Conservation (phyloP, 1,140 invertebrate genomes). For the Grapholita molesta region DNA sequence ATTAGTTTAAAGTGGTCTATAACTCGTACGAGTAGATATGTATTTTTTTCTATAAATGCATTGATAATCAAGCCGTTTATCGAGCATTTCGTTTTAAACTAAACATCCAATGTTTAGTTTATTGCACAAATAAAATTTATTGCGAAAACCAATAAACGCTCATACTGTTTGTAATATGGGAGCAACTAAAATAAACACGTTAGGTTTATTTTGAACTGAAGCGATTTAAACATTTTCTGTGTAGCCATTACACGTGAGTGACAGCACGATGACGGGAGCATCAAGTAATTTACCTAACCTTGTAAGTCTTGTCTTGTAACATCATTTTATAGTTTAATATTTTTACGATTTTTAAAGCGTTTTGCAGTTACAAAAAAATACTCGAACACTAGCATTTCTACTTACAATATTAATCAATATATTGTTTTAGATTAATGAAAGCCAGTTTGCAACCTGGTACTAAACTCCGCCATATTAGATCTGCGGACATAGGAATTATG, state of each 20-base stretch:
- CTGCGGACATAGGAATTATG: too few relatives aligned
- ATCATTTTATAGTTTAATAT: not conserved
- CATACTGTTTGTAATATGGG: not conserved
- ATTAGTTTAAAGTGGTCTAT: not conserved
- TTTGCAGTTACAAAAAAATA: not conserved
- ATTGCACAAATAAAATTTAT: not conserved
- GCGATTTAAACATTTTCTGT: not conserved
- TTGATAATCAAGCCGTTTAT: not conserved
- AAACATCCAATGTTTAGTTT: not conserved
- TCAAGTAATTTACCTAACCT: not conserved
- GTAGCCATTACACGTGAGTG: not conserved
- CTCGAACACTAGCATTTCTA: not conserved
- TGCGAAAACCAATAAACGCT: conserved; percentile 1
- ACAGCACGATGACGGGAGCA: not conserved
- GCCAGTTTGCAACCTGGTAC: too few relatives aligned
- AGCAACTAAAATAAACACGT: conserved; percentile 5
- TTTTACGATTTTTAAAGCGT: not conserved
- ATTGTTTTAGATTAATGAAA: too few relatives aligned
- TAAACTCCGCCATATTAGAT: too few relatives aligned
- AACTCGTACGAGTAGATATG: not conserved
- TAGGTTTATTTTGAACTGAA: not conserved
- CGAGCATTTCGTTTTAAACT: too few relatives aligned
- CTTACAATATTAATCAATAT: too few relatives aligned
- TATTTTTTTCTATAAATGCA: not conserved
- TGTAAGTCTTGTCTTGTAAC: too few relatives aligned